phyloP scores from a whole-genome alignment of 1,140 invertebrate species.

The Pectinophora gossypiella region DNA sequence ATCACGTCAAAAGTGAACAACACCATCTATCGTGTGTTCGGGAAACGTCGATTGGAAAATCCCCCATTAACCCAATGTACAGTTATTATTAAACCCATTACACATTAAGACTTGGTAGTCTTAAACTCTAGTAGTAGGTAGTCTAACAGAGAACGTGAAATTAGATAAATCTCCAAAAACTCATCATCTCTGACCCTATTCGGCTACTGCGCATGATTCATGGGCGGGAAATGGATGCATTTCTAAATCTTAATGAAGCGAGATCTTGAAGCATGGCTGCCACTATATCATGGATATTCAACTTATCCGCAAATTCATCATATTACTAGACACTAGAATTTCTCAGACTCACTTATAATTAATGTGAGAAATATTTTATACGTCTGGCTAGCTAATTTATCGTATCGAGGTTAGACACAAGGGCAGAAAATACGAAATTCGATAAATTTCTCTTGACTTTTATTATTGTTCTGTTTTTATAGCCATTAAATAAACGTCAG shows the following conservation, averaged over 20 bases:
- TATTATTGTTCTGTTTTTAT: background rate
- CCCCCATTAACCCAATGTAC: no score
- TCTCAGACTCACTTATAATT: background rate
- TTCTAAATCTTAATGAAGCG: slow-evolving; percentile 4
- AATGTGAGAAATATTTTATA: background rate
- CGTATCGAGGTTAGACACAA: background rate
- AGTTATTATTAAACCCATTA: no score
- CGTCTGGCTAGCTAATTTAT: background rate
- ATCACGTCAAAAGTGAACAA: no score
- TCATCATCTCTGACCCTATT: background rate
- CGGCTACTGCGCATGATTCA: background rate
- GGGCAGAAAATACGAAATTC: background rate
- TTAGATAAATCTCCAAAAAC: no score
- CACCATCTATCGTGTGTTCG: no score
- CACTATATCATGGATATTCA: background rate
- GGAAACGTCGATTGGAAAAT: no score
- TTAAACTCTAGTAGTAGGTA: no score
- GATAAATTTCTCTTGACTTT: background rate
- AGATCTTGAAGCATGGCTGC: background rate
- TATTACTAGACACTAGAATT: background rate
- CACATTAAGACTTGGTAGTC: no score
- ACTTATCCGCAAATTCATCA: background rate
- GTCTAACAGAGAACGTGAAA: no score
- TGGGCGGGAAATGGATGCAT: slow-evolving; percentile 3
- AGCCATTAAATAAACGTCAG: background rate